Percentiles rank a stretch among this genome's conserved stretches.
These are phyloP conservation scores for Metallyticus violacea DNA, from an alignment of 2,888 invertebrate genomes.

Conservation along the genomic window DNA sequence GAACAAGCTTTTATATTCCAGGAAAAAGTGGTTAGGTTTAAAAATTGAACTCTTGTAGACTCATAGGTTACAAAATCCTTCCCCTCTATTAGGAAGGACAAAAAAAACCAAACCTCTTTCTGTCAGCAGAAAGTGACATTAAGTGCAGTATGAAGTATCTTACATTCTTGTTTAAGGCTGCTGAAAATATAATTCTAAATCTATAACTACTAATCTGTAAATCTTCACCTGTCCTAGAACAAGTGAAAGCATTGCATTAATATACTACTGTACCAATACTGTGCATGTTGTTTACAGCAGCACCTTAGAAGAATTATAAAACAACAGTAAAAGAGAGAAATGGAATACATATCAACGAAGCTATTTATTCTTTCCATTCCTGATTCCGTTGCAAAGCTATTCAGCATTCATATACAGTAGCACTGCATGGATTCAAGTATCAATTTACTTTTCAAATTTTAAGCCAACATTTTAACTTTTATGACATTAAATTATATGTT, in stretches of 20 bases:
- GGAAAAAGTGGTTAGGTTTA: too few species aligned
- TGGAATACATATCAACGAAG: neutral
- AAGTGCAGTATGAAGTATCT: too few species aligned
- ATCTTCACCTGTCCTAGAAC: neutral
- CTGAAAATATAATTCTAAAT: neutral
- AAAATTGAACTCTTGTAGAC: too few species aligned
- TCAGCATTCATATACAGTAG: neutral
- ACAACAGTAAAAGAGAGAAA: neutral
- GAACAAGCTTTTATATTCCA: too few species aligned
- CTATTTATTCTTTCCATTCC: neutral
- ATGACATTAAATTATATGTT: too few species aligned
- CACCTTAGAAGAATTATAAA: neutral
- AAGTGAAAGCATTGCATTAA: neutral
- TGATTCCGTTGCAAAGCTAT: neutral
- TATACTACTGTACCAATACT: neutral
- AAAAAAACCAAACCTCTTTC: neutral
- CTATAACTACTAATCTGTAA: neutral
- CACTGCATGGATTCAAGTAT: neutral
- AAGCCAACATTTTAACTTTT: too few species aligned
- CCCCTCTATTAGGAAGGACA: neutral
- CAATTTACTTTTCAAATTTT: too few species aligned
- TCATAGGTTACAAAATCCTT: too few species aligned
- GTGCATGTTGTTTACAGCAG: neutral
- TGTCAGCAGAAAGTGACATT: neutral
- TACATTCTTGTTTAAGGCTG: neutral